Percentiles rank a stretch among this genome's conserved stretches.
Evolutionary conservation across 2,113 vertebrate genomes (phyloP).

Genomic region (Lanius collurio): DNA sequence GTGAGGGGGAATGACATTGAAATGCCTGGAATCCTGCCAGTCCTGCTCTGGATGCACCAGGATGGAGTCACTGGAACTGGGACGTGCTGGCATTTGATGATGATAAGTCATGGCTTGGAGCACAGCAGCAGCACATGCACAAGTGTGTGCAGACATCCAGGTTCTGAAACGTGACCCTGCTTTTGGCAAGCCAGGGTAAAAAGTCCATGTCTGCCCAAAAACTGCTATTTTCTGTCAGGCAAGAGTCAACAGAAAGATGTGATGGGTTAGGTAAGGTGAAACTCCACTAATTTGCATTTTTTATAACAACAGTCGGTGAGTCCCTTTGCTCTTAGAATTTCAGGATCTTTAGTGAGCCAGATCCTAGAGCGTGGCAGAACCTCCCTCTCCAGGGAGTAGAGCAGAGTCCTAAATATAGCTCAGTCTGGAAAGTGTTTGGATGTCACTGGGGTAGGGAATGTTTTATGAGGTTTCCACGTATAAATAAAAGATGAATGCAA

Average conservation of each 20-base stretch:
- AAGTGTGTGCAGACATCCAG: background rate
- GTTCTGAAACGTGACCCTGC: background rate
- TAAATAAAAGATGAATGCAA: constrained; percentile 63
- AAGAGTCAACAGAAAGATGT: background rate
- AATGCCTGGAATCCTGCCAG: background rate
- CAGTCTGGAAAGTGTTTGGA: constrained; percentile 11
- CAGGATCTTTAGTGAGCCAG: background rate
- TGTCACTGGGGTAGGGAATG: background rate
- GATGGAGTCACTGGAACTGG: background rate
- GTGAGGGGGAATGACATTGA: background rate
- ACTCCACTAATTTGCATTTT: background rate
- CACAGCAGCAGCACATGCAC: background rate
- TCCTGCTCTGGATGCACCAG: background rate
- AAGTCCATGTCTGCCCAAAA: background rate
- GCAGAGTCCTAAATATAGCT: constrained; percentile 10
- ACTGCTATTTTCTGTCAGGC: background rate
- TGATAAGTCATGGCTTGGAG: background rate
- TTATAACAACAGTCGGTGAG: background rate
- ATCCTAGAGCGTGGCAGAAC: background rate
- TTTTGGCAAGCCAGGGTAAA: background rate
- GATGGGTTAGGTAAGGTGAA: background rate
- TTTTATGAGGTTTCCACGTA: constrained; percentile 36
- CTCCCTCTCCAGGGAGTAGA: background rate
- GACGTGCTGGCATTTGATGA: background rate
- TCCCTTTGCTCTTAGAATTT: background rate